These are phyloP conservation scores for Ischnura elegans DNA, from an alignment of 2,888 invertebrate genomes.

Conservation along the genomic window DNA sequence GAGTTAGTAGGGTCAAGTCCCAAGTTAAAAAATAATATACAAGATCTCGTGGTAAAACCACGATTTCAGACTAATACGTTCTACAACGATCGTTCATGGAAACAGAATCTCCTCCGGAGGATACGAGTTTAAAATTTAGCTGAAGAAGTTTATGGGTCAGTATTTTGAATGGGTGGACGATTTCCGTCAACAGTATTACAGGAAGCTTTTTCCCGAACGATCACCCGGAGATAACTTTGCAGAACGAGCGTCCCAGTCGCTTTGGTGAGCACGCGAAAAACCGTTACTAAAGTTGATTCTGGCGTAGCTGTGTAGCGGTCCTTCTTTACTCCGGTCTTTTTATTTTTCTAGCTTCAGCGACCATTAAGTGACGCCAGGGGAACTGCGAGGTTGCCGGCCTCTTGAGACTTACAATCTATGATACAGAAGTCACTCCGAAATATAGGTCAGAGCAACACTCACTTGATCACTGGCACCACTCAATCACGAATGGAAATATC, in stretches of 20 bases:
- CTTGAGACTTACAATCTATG: not conserved
- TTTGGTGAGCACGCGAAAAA: not conserved
- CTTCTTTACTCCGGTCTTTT: not conserved
- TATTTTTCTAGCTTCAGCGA: not conserved
- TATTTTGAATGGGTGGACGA: too few species aligned
- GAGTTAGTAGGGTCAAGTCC: too few species aligned
- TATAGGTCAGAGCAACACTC: not conserved
- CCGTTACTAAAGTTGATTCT: slow-evolving; percentile 1
- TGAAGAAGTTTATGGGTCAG: too few species aligned
- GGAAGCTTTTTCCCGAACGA: not conserved
- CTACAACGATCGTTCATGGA: too few species aligned
- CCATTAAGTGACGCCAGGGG: not conserved
- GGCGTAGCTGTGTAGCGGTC: not conserved
- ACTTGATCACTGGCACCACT: too few species aligned
- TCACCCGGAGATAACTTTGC: not conserved
- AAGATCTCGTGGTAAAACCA: too few species aligned
- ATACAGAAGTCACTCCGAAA: not conserved
- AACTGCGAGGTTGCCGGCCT: not conserved
- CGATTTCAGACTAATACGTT: too few species aligned
- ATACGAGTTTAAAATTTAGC: too few species aligned
- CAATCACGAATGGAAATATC: too few species aligned
- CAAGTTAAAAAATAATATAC: too few species aligned
- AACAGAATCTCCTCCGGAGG: too few species aligned
- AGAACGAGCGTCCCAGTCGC: not conserved
- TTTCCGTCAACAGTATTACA: too few species aligned